phyloP scores from a whole-genome alignment of 2,888 invertebrate genomes.

The Platycnemis pennipes region DNA sequence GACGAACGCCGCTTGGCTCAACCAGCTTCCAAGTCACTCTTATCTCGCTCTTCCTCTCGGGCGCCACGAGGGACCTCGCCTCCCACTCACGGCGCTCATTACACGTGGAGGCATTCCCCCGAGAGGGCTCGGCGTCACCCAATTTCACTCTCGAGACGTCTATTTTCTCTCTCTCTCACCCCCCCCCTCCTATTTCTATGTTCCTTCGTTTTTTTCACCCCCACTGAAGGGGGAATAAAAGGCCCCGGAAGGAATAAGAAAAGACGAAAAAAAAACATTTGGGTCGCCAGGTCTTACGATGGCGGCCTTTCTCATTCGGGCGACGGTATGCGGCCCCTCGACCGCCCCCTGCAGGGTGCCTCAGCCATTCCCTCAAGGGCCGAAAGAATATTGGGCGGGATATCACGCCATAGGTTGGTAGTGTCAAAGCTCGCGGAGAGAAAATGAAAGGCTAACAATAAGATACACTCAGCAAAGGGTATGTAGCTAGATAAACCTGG shows the following conservation, averaged over 20 bases:
- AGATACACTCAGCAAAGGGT: no score
- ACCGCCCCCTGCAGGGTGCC: neutral
- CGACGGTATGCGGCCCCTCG: neutral
- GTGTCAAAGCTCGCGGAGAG: neutral
- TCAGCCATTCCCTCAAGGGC: neutral
- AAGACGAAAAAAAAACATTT: neutral
- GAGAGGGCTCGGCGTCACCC: neutral
- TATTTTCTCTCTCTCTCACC: no score
- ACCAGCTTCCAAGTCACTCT: neutral
- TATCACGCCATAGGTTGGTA: neutral
- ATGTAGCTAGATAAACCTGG: no score
- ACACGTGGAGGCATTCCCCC: neutral
- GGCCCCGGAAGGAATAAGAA: neutral
- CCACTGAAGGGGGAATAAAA: neutral
- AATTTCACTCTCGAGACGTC: no score
- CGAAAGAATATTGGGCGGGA: neutral
- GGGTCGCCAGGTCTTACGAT: neutral
- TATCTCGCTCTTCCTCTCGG: neutral
- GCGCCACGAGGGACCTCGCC: no score
- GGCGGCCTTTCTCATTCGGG: neutral
- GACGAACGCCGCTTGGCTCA: neutral
- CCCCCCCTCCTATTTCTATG: neutral
- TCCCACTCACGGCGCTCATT: neutral
- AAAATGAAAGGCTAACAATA: neutral
- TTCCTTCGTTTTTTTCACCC: neutral